phyloP scores from a whole-genome alignment of 2,888 invertebrate species.

The Cheilosia vulpina region DNA sequence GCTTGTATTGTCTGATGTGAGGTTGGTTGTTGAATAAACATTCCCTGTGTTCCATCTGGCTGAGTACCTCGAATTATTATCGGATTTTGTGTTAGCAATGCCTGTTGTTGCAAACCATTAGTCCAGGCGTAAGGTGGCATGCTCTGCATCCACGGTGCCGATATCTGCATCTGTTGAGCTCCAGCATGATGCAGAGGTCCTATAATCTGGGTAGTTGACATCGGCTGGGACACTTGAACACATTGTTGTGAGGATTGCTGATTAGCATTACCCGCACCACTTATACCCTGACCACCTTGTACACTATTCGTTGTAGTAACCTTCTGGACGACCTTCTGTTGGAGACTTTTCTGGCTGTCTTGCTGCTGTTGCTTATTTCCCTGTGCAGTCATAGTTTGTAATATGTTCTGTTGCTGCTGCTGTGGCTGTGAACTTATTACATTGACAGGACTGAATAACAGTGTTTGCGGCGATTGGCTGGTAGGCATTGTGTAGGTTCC shows the following conservation, averaged over 20 bases:
- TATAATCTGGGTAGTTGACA: slow-evolving; percentile 90
- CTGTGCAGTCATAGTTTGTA: slow-evolving; percentile 80
- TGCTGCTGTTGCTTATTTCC: slow-evolving; percentile 79
- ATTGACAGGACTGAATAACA: slow-evolving; percentile 87
- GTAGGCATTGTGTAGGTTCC: slow-evolving; percentile 91
- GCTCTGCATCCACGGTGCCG: slow-evolving; percentile 90
- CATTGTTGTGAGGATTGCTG: slow-evolving; percentile 87
- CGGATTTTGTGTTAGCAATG: slow-evolving; percentile 90
- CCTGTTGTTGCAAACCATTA: slow-evolving; percentile 88
- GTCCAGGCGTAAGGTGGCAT: slow-evolving; percentile 89
- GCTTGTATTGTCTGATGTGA: slow-evolving; percentile 85
- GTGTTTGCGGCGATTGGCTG: slow-evolving; percentile 90
- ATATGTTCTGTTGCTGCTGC: slow-evolving; percentile 83
- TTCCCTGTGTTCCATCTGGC: slow-evolving; percentile 88
- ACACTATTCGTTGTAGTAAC: slow-evolving; percentile 83
- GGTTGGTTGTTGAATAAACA: slow-evolving; percentile 91
- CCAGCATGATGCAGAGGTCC: slow-evolving; percentile 88
- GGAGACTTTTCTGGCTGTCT: slow-evolving; percentile 81
- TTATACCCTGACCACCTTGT: slow-evolving; percentile 80
- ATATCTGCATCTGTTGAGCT: slow-evolving; percentile 90
- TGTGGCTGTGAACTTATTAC: slow-evolving; percentile 82
- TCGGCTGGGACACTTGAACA: slow-evolving; percentile 89
- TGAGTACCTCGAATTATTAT: slow-evolving; percentile 91
- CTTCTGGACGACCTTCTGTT: slow-evolving; percentile 85
- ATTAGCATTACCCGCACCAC: slow-evolving; percentile 82